Base-by-base conservation (phyloP, 2,113 vertebrate species). In the Meleagris gallopavo region DNA sequence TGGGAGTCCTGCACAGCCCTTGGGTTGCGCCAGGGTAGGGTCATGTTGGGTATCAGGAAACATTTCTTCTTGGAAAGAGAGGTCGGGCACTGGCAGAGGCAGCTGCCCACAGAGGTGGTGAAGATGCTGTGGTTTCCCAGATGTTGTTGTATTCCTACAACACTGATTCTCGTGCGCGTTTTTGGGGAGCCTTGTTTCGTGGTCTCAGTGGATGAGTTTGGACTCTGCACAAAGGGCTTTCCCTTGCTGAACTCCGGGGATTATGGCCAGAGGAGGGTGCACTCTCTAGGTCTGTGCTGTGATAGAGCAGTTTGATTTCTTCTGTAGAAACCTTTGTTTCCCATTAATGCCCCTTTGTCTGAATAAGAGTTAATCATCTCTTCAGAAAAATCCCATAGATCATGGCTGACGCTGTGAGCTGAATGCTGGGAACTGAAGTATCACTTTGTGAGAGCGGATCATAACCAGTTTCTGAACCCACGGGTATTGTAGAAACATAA, bases 121-220 rank as follows among this genome's bases (percentile, higher is more conserved):
- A 8, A 16, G 32, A 1, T 1, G 21, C 3, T 27, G 52, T 20
- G 67, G 15, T 4, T 65, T 17, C 41, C 52, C 34, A 30, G 38
- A 13, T 7, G 4, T 7, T 2, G n/a, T 2, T 3, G 0, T 18
- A 3, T 14, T 54, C 45, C 84, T 40, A 52, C 19, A 43, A 0
- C 41, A 16, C 58, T 12, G 9, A 5, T 25, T 30, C 34, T 41
- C 38, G n/a, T 0, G 0, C 3, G 13, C 0, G 0, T 19, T 57
- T 66, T 3, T 9, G 5, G 11, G 17, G 29, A 43, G n/a, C 22
- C 61, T 41, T 27, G 1, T 8, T 11, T 2, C 16, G 27, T 69
- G 32, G 43, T 5, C 29, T 20, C 9, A 2, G 36, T 45, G 60
- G 78, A 13, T 34, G 73, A 2, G 4, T 32, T 16, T 0, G 50